Percentiles rank a stretch among this genome's conserved stretches.
Evolutionary conservation across 2,888 invertebrate species (phyloP).

Genomic region (Halocaridina rubra): DNA sequence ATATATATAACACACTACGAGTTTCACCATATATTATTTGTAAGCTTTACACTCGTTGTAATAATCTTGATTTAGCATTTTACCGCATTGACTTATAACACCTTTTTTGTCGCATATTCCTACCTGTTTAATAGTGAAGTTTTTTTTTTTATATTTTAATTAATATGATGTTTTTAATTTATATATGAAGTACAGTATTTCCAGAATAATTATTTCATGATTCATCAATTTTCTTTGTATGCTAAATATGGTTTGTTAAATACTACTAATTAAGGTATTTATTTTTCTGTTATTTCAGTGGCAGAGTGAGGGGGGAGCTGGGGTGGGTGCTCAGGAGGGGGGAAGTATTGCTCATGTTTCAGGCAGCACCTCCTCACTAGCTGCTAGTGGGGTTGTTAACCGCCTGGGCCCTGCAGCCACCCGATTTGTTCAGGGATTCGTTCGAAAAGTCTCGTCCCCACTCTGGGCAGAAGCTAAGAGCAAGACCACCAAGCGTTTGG

Average conservation of each 20-base stretch:
- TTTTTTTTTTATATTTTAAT: too few species aligned
- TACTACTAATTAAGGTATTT: neutral
- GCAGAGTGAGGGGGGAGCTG: constrained; percentile 33
- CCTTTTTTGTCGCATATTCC: too few species aligned
- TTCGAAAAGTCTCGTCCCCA: constrained; percentile 45
- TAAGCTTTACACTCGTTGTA: too few species aligned
- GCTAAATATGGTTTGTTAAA: neutral
- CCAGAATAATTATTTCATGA: too few species aligned
- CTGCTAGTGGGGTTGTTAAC: constrained; percentile 16
- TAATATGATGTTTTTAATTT: too few species aligned
- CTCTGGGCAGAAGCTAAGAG: constrained; percentile 73
- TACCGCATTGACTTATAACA: too few species aligned
- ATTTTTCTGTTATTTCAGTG: neutral
- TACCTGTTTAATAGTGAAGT: too few species aligned
- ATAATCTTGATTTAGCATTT: too few species aligned
- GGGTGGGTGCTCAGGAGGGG: constrained; percentile 5
- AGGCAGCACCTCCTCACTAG: neutral
- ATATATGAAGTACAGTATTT: too few species aligned
- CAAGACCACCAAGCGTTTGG: constrained; percentile 75
- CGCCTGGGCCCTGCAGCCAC: constrained; percentile 30
- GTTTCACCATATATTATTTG: too few species aligned
- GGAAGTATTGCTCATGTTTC: neutral
- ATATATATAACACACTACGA: too few species aligned
- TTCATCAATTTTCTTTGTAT: neutral
- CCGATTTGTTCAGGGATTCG: constrained; percentile 33